Percentiles rank a stretch among this genome's conserved stretches.
These are phyloP conservation scores for Chaenodraco wilsoni DNA, from an alignment of 2,797 vertebrate genomes.

Conservation along the genomic window DNA sequence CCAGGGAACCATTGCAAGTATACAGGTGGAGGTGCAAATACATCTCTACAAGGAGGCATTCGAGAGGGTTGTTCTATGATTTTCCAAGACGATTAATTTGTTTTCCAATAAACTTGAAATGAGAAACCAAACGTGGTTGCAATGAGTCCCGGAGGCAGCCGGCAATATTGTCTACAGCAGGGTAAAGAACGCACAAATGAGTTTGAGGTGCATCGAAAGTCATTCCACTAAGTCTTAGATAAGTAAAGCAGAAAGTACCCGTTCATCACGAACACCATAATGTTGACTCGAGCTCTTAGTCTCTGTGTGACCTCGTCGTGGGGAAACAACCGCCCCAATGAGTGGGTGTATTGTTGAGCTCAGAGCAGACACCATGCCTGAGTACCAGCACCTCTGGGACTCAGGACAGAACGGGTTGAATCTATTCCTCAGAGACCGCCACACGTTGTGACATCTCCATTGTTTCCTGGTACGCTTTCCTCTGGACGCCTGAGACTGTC, in stretches of 20 bases:
- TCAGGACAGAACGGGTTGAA: constrained; percentile 30
- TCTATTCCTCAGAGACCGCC: constrained; percentile 29
- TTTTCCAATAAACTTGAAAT: constrained; percentile 68
- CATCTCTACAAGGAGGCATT: constrained; percentile 48
- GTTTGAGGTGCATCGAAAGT: constrained; percentile 18
- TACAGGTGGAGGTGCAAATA: constrained; percentile 34
- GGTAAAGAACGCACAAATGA: constrained; percentile 22
- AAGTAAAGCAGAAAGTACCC: constrained; percentile 19
- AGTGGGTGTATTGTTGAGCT: constrained; percentile 19
- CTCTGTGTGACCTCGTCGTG: not conserved
- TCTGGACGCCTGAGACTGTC: constrained; percentile 20
- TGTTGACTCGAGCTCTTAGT: constrained; percentile 4
- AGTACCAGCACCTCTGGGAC: constrained; percentile 24
- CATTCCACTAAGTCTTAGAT: constrained; percentile 6
- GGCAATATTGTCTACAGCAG: constrained; percentile 28
- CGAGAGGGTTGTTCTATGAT: constrained; percentile 19
- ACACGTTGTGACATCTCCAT: constrained; percentile 11
- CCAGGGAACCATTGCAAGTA: constrained; percentile 43
- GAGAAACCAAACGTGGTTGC: constrained; percentile 43
- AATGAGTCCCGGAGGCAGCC: constrained; percentile 46
- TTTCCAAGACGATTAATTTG: constrained; percentile 63
- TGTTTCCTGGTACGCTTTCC: constrained; percentile 6
- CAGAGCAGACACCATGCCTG: not conserved
- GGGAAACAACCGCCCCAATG: constrained; percentile 6
- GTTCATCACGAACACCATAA: constrained; percentile 30